phyloP scores from a whole-genome alignment of 2,888 invertebrate species.

The Seira ritae region DNA sequence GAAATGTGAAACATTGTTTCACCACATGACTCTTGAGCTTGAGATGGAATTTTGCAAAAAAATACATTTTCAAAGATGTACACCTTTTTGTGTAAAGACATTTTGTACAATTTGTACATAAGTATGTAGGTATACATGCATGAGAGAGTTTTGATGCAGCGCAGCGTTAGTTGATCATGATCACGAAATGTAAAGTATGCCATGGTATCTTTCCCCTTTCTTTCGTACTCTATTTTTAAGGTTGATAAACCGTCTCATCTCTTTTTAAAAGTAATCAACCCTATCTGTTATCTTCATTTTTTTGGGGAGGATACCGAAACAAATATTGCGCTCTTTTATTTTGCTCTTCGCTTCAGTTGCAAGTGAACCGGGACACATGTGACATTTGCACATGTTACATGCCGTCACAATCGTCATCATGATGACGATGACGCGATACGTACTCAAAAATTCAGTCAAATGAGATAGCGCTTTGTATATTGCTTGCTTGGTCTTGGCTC shows the following conservation, averaged over 20 bases:
- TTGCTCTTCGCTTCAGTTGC: background rate
- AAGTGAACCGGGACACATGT: constrained; percentile 63
- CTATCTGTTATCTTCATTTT: constrained; percentile 6
- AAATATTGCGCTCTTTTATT: background rate
- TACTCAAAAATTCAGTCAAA: background rate
- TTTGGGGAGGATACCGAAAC: constrained; percentile 11
- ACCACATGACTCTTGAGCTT: background rate
- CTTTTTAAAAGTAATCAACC: background rate
- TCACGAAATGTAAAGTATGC: constrained; percentile 7
- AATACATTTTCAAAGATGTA: background rate
- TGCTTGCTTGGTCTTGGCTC: too few relatives aligned
- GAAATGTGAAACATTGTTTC: background rate
- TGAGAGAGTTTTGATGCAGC: background rate
- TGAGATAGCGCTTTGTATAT: background rate
- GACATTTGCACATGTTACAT: constrained; percentile 63
- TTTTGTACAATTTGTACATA: background rate
- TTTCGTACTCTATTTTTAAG: background rate
- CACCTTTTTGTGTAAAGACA: background rate
- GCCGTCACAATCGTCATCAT: constrained; percentile 40
- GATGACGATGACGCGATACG: constrained; percentile 13
- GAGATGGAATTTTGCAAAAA: background rate
- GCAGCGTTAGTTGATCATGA: background rate
- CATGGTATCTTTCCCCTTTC: constrained; percentile 1
- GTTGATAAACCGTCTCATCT: background rate
- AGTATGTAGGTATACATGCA: too few relatives aligned